Base-by-base conservation (phyloP, 2,113 vertebrate species). In the Tragelaphus strepsiceros region DNA sequence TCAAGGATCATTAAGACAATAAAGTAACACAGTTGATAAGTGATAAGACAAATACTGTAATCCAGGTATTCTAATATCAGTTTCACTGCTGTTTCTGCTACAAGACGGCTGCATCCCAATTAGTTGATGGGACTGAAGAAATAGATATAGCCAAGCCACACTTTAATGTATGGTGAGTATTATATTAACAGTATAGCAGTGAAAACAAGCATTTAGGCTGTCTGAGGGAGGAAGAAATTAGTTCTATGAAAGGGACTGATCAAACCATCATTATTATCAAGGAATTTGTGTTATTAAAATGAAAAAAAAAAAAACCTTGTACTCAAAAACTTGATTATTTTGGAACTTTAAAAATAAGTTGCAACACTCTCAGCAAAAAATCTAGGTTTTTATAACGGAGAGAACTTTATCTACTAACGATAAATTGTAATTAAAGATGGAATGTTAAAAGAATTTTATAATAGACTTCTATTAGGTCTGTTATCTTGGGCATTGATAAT, bases 391-490 rank as follows among this genome's bases (percentile, higher is more conserved):
- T 74, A 61, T 84, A 67, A 15, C 83, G 56, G 32, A 87, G 15
- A 90, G 53, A 84, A 80, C 35, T 83, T 88, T 93, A 74, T 62
- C 51, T 83, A 53, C n/a, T 85, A 88, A 35, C 9, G 10, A 85
- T 64, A 90, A 61, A 62, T 94, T 83, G 39, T 59, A 58, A 78
- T 56, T 90, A 77, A 90, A 94, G 64, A 58, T 89, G 54, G 56
- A 92, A 92, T 74, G 71, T 90, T 85, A 94, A 93, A 93, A 94
- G 85, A 90, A 91, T 82, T 97, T 96, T 15, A 46, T 82, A 89
- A 82, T 30, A 93, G 35, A 15, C 43, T 74, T 92, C 84, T 92
- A 35, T 49, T 92, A 85, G 84, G 35, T 77, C 64, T 92, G 22
- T 59, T 95, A 88, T 71, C 54, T 88, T 82, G 10, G 1, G 5